These are phyloP conservation scores for Sakesphorus luctuosus DNA, from an alignment of 2,113 vertebrate species.

Conservation along the genomic window DNA sequence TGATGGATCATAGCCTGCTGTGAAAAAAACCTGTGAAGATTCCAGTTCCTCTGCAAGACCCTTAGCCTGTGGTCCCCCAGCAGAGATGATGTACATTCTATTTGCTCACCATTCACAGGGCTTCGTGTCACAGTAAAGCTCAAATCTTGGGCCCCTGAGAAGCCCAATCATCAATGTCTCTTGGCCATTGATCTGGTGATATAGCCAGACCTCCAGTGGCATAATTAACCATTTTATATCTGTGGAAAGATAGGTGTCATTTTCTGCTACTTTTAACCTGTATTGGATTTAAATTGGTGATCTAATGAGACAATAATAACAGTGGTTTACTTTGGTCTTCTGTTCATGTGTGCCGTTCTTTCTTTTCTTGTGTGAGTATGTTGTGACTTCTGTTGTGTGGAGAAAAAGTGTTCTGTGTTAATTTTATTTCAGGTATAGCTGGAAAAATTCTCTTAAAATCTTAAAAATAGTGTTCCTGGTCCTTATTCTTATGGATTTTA, in stretches of 20 bases:
- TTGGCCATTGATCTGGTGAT: not conserved
- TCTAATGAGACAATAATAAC: not conserved
- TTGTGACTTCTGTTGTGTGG: not conserved
- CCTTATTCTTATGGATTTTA: slow-evolving; percentile 48
- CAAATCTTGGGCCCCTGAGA: not conserved
- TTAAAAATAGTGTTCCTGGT: not conserved
- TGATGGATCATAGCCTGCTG: not conserved
- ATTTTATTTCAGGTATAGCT: slow-evolving; percentile 41
- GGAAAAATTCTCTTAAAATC: slow-evolving; percentile 47
- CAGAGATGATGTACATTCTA: not conserved
- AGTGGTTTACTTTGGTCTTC: not conserved
- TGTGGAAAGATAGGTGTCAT: not conserved
- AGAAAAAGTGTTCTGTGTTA: not conserved
- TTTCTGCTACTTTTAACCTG: not conserved
- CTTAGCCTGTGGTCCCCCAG: not conserved
- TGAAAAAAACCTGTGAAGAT: not conserved
- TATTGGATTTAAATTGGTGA: not conserved
- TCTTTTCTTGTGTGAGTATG: not conserved
- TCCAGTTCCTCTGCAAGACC: not conserved
- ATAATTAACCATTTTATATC: not conserved
- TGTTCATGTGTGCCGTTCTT: not conserved
- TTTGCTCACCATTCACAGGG: rapidly evolving
- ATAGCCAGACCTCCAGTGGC: not conserved
- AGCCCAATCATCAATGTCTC: not conserved
- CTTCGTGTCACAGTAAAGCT: not conserved